Evolutionary conservation across 2,797 vertebrate species (phyloP).

Genomic region (Amblyopsis hoosieri): DNA sequence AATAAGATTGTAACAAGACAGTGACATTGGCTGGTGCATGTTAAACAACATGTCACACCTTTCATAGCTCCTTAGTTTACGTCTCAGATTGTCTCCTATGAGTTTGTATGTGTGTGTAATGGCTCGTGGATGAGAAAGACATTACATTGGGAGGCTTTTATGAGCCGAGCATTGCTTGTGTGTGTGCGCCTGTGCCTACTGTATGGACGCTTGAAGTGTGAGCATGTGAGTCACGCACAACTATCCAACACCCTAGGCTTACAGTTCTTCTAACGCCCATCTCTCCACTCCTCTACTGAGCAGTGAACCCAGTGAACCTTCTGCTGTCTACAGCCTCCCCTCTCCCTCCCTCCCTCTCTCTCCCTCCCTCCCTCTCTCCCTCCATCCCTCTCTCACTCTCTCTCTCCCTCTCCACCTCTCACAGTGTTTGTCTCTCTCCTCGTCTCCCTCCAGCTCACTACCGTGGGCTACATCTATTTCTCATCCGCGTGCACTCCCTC

Average conservation of each 20-base stretch:
- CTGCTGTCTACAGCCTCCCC: constrained; percentile 71
- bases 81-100: constrained; percentile 24
- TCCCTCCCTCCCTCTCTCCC: constrained; percentile 49
- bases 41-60: constrained; percentile 22
- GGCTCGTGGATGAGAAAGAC: constrained; percentile 35
- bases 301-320: constrained; percentile 75
- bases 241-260: constrained; percentile 68
- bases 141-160: constrained; percentile 32
- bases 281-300: constrained; percentile 71
- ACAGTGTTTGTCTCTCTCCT: not conserved
- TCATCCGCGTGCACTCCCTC: not conserved
- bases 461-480: not conserved
- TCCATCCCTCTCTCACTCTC: not conserved
- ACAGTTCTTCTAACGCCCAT: constrained; percentile 69
- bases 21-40: not conserved
- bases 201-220: constrained; percentile 49
- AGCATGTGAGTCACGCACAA: constrained; percentile 74
- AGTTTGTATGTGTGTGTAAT: constrained; percentile 20
- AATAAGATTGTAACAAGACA: not conserved
- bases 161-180: not conserved
- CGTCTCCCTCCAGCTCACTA: not conserved
- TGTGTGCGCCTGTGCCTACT: constrained; percentile 40
- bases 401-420: constrained; percentile 39
- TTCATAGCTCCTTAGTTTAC: constrained; percentile 26
- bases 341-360: constrained; percentile 53